A percentile compares a stretch with the other conserved stretches of the same genome.
These are phyloP conservation scores for Danio aesculapii DNA, from an alignment of 2,797 vertebrate species.

Conservation along the genomic window DNA sequence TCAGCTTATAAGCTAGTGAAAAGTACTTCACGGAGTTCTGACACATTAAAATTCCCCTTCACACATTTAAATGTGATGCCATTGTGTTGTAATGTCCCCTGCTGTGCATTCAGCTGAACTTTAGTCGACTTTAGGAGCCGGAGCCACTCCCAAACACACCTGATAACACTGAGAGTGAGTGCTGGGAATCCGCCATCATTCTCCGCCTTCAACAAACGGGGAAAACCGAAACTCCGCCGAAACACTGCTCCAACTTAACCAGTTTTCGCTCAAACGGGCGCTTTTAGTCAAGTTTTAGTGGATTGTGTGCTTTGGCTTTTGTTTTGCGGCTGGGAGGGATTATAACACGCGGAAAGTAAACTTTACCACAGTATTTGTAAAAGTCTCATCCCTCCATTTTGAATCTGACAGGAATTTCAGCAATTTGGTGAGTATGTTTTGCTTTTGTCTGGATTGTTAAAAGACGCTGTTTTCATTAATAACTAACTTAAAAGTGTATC, in stretches of 20 bases:
- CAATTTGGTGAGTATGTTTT: conserved; percentile 65
- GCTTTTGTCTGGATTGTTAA: background rate
- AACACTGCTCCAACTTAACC: background rate
- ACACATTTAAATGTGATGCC: background rate
- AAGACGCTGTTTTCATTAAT: background rate
- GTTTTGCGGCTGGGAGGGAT: conserved; percentile 39
- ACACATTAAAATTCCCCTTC: conserved; percentile 2
- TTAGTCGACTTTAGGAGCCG: background rate
- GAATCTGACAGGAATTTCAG: conserved; percentile 65
- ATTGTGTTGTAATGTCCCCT: background rate
- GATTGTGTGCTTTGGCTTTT: background rate
- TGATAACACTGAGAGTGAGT: conserved; percentile 34
- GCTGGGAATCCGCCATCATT: conserved; percentile 54
- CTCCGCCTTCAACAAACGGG: conserved; percentile 14
- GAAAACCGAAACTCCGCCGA: background rate
- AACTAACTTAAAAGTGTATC: background rate
- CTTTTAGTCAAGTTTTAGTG: conserved; percentile 2
- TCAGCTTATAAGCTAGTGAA: background rate
- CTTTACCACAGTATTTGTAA: conserved; percentile 67
- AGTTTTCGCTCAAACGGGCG: background rate
- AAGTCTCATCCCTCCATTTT: conserved; percentile 81
- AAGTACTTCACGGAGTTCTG: background rate
- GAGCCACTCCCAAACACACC: conserved; percentile 57
- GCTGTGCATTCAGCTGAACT: background rate
- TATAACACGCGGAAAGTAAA: conserved; percentile 64